phyloP scores from a whole-genome alignment of 2,113 vertebrate species.

The Malaclemys terrapin region DNA sequence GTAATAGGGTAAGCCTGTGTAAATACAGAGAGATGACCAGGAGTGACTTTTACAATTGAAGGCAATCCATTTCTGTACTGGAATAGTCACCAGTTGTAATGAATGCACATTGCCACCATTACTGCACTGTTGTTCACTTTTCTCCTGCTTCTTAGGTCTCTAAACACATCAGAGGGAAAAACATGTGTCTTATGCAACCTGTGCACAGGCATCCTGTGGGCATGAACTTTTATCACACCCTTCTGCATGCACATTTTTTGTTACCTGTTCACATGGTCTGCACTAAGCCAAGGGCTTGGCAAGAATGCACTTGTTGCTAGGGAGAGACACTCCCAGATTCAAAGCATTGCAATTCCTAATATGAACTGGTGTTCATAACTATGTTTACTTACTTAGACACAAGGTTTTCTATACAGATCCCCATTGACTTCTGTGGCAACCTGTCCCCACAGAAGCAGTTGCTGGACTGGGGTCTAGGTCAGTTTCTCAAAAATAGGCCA shows the following conservation, averaged over 20 bases:
- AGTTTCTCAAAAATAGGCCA: not conserved
- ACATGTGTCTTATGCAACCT: not conserved
- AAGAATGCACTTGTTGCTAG: not conserved
- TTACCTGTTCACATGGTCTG: not conserved
- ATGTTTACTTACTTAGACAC: not conserved
- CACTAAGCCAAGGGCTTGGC: not conserved
- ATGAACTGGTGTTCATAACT: not conserved
- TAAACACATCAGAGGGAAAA: not conserved
- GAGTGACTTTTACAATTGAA: not conserved
- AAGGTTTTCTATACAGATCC: not conserved
- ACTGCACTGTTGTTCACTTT: not conserved
- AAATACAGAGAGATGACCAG: not conserved
- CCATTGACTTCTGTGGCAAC: not conserved
- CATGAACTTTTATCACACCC: not conserved
- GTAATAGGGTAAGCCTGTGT: not conserved
- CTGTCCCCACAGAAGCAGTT: not conserved
- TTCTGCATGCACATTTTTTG: not conserved
- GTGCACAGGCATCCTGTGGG: not conserved
- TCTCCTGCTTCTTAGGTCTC: not conserved
- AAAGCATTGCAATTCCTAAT: not conserved
- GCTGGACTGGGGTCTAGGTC: not conserved
- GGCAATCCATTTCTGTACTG: not conserved
- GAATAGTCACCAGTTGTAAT: not conserved
- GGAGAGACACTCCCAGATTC: not conserved
- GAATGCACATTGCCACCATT: not conserved